Base-by-base conservation (phyloP, 2,113 vertebrate species). In the Cricetomys ansorgei region DNA sequence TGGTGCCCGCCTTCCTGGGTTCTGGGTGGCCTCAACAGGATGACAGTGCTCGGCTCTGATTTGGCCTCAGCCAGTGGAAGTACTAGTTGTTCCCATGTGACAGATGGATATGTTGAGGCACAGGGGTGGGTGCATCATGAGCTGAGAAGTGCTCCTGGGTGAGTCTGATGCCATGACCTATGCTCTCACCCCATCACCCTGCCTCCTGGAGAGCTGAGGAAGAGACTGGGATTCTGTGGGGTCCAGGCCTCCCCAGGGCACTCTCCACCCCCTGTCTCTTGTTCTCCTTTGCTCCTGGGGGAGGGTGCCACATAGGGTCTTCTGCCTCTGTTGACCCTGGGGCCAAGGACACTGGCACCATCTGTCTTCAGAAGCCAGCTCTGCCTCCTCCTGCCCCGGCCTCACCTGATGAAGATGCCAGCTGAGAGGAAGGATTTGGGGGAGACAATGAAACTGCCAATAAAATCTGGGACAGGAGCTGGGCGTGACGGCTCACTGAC, bases 391-490 rank as follows among this genome's bases (percentile, higher is more conserved):
- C 25, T 75, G 75, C 73, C 87, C 79, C 19, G 55, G 88, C 64
- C 89, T 45, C 0, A 4, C 89, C 92, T 29, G 79, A 89, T 34
- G 31, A 86, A 96, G 81, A 88, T 0, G 13, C 80, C 94, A 85
- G 53, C 0, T 0, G 62, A 84, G 91, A 83, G 83, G 79, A 97
- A 55, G 92, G 92, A 45, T 55, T 57, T 92, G 80, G 17, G 67
- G 88, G 62, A 75, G 91, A 96, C 96, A 96, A 81, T 76, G 94
- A 94, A 94, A 62, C 95, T 97, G 97, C 89, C 96, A 96, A 93
- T 95, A 94, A 87, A 86, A 84, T 95, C 86, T 64, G 50, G 43
- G 90, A 77, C 0, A 9, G 3, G 83, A 81, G 88, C 65, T 55
- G 50, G 81, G 92, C 77, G n/a, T 27, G 88, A 94, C 96, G 84